Evolutionary conservation across 2,888 invertebrate genomes (phyloP).

Genomic region (Oscheius sp.): DNA sequence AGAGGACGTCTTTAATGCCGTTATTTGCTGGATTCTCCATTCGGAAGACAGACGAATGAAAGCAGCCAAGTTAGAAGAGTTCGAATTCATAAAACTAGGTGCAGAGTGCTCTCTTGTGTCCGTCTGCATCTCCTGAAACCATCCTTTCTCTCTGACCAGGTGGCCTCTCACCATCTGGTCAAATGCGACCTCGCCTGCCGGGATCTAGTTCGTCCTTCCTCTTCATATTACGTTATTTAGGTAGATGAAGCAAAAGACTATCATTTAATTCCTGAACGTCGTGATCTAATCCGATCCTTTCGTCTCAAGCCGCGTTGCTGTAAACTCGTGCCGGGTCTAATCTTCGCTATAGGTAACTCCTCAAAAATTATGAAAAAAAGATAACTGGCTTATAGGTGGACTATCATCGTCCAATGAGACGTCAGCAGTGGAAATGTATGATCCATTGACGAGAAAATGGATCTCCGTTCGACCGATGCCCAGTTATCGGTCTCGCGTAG

Average conservation of each 20-base stretch:
- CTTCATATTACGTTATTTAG: not conserved
- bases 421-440: constrained; percentile 85
- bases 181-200: constrained; percentile 77
- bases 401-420: constrained; percentile 69
- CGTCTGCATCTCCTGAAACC: constrained; percentile 84
- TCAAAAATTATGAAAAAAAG: not conserved
- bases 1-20: constrained; percentile 84
- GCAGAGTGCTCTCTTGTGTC: constrained; percentile 78
- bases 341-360: constrained; percentile 46
- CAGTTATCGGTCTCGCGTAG: constrained; percentile 82
- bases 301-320: constrained; percentile 82
- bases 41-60: constrained; percentile 76
- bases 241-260: constrained; percentile 88
- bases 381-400: constrained; percentile 76
- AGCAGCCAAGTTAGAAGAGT: constrained; percentile 33
- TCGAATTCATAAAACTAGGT: not conserved
- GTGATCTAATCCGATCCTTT: constrained; percentile 79
- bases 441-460: constrained; percentile 80
- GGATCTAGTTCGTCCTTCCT: constrained; percentile 44
- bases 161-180: constrained; percentile 72
- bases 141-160: constrained; percentile 81
- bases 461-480: constrained; percentile 82
- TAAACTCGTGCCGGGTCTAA: constrained; percentile 74
- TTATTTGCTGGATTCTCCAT: constrained; percentile 82
- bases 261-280: constrained; percentile 85